phyloP scores from a whole-genome alignment of 2,113 vertebrate species.

The Periophthalmodon schlosseri region DNA sequence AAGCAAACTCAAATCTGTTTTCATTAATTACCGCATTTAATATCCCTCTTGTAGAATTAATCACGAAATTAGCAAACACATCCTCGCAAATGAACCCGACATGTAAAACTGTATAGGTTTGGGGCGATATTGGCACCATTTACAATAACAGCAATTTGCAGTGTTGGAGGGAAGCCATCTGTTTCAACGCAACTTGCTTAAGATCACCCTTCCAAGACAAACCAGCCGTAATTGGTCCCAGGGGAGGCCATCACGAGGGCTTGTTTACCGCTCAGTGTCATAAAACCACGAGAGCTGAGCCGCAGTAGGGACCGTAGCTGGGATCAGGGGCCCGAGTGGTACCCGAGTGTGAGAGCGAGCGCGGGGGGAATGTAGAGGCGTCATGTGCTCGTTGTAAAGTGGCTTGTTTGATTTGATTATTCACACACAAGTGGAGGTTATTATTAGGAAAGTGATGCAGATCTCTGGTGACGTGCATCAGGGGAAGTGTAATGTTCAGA shows the following conservation, averaged over 20 bases:
- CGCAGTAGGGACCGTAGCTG: constrained; percentile 33
- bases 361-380: constrained; percentile 43
- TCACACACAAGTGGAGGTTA: constrained; percentile 45
- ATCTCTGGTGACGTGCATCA: constrained; percentile 46
- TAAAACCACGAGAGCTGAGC: constrained; percentile 58
- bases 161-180: constrained; percentile 18
- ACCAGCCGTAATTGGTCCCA: constrained; percentile 74
- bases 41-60: background rate
- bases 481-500: background rate
- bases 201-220: constrained; percentile 54
- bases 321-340: constrained; percentile 47
- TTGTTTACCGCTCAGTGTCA: constrained; percentile 68
- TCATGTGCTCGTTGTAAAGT: constrained; percentile 56
- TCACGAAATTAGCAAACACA: background rate
- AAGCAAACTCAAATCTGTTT: background rate
- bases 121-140: constrained; percentile 3
- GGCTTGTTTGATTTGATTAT: constrained; percentile 58
- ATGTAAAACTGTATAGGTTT: background rate
- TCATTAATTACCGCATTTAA: background rate
- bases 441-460: constrained; percentile 29
- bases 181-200: constrained; percentile 35
- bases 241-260: constrained; percentile 57
- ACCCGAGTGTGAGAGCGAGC: constrained; percentile 33
- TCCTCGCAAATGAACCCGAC: background rate
- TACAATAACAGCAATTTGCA: constrained; percentile 3